Evolutionary conservation across 2,888 invertebrate species (phyloP), one percentile per base, ranked within the genome.

Genomic region (Teleogryllus oceanicus): DNA sequence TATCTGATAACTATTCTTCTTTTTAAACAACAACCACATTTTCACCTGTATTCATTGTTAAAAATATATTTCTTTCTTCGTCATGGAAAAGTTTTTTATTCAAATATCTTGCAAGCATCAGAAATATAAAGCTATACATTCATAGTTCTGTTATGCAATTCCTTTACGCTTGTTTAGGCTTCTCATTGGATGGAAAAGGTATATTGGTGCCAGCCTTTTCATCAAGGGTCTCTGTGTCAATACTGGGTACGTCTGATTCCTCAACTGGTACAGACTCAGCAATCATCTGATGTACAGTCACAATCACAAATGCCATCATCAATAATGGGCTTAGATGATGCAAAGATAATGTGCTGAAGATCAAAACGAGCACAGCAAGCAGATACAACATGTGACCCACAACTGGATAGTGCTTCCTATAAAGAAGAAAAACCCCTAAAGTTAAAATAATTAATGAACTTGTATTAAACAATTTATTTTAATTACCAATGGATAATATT

Each of bases 281-380:
- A 49, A 82, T 21, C 18, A 90, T 78, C 84, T 92, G 92, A 84
- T 92, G 92, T 11, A 89, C 37, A 8, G 90, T 89, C 49, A 92
- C 88, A 5, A 90, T 82, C 5, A 87, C 85, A 83, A 92, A 90
- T 83, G 90, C 88, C 11, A 88, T 85, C 20, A 91, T 87, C 76
- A 93, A 87, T 50, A 91, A 87, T 84, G 90, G 91, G 84, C 90
- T 91, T 11, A 93, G 87, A 20, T 91, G 87, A 83, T 90, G 89
- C 11, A 92, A 84, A 0, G 91, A 90, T 78, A 91, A 88, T 24
- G 92, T 91, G 3, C 91, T 91, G 82, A 91, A 89, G 11, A 91
- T 87, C 81, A 93, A 85, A 78, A 90, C 88, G 49, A 89, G 85
- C 11, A 91, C 87, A 20, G 91, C 90, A 84, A 90, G 86, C 0